Percentiles rank a stretch among this genome's conserved stretches.
Conservation (phyloP, 2,888 invertebrate genomes). For the Steromphala cineraria region DNA sequence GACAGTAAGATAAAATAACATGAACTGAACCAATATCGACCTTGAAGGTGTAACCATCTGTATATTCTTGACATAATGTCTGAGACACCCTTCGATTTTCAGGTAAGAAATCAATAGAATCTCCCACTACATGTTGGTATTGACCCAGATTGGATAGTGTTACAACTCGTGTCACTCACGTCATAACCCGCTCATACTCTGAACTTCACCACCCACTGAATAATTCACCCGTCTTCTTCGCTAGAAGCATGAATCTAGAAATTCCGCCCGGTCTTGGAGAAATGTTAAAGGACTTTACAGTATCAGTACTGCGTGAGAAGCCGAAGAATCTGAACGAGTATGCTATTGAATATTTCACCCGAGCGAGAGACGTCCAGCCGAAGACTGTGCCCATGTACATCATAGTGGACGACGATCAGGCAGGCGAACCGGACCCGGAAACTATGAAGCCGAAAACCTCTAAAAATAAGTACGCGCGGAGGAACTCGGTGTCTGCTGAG, state of each 20-base stretch:
- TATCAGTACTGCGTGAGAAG: conserved; percentile 70
- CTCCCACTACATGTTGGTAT: too few relatives aligned
- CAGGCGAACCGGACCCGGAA: conserved; percentile 69
- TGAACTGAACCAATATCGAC: too few relatives aligned
- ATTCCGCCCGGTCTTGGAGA: conserved; percentile 74
- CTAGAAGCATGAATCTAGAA: conserved; percentile 64
- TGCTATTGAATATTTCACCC: conserved; percentile 72
- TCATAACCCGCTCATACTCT: not conserved
- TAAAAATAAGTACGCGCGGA: conserved; percentile 58
- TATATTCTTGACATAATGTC: too few relatives aligned
- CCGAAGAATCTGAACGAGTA: conserved; percentile 71
- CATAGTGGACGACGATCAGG: conserved; percentile 73
- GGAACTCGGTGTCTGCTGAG: conserved; percentile 73
- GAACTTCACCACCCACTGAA: not conserved
- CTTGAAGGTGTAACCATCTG: too few relatives aligned
- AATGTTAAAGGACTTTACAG: conserved; percentile 72
- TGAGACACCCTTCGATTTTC: too few relatives aligned
- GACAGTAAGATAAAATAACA: too few relatives aligned
- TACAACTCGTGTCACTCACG: not conserved
- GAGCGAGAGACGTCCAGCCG: conserved; percentile 61
- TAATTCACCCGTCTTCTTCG: not conserved
- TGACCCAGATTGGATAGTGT: not conserved
- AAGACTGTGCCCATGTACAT: conserved; percentile 73
- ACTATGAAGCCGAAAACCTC: conserved; percentile 60
- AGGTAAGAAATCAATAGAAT: too few relatives aligned